Conservation (phyloP, 2,888 invertebrate genomes). For the Melanostoma scalare region DNA sequence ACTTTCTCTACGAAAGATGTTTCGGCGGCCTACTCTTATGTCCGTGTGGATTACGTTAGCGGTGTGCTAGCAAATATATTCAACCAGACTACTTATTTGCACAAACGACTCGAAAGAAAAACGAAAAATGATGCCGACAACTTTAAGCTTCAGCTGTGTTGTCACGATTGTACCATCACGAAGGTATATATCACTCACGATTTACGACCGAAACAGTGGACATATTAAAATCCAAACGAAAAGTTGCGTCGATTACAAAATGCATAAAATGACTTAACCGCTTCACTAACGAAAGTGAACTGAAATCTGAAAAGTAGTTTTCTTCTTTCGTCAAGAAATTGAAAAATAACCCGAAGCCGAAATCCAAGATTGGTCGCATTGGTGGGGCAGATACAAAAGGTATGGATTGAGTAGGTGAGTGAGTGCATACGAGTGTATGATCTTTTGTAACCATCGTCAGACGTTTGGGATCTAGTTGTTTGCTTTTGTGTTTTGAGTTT, state of each 20-base stretch:
- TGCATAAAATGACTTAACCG: slow-evolving; percentile 73
- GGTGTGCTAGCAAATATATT: too few species aligned
- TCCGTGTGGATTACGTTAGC: background rate
- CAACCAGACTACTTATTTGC: slow-evolving; percentile 9
- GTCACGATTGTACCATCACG: slow-evolving; percentile 31
- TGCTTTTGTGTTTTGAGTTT: slow-evolving; percentile 29
- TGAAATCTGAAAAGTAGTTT: slow-evolving; percentile 78
- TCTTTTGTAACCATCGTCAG: slow-evolving; percentile 26
- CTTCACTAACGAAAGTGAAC: slow-evolving; percentile 78
- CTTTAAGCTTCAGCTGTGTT: slow-evolving; percentile 23
- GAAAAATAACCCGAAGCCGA: slow-evolving; percentile 38
- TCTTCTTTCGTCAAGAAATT: slow-evolving; percentile 74
- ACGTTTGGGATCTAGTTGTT: slow-evolving; percentile 15
- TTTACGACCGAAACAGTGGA: slow-evolving; percentile 27
- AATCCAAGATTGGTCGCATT: slow-evolving; percentile 40
- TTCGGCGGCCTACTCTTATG: background rate
- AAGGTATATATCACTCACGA: slow-evolving; percentile 20
- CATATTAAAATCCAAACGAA: slow-evolving; percentile 11
- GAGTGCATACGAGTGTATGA: slow-evolving; percentile 1
- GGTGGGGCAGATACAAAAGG: slow-evolving; percentile 42
- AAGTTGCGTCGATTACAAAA: slow-evolving; percentile 31
- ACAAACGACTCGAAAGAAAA: slow-evolving; percentile 23
- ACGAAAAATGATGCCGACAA: slow-evolving; percentile 1
- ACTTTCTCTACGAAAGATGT: slow-evolving; percentile 53
- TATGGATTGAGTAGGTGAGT: background rate